Base-by-base conservation (phyloP, 2,888 invertebrate species). In the Meloe dianella region DNA sequence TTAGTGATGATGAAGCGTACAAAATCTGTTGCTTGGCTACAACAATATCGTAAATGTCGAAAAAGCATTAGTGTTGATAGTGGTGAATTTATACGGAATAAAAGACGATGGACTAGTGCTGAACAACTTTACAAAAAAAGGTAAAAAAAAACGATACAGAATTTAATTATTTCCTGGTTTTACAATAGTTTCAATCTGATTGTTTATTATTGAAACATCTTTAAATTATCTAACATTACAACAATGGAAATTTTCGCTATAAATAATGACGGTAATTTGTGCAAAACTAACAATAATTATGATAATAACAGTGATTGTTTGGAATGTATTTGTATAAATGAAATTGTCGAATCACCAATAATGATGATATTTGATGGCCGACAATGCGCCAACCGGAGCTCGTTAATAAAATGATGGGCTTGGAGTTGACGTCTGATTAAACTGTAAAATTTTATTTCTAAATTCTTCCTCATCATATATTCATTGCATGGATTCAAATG, bases 51-150 rank as follows among this genome's bases (percentile, higher is more conserved):
- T 63, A 69, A 68, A 54, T 60, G 66, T 56, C 71, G 71, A 35
- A 72, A 67, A 68, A 65, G 61, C 61, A 59, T 47, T 20, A 20
- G 8, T 47, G 47, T 20, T 47, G 47, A 47, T 47, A 47, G 47
- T 47, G 47, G 9, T 20, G 47, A 47, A 20, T 9, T 20, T 47
- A 9, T 54, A 12, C 27, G n/a, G 56, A 32, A 32, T 47, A 68
- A 61, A 32, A 54, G 73, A 17, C 67, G 66, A 20, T 72, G 72
- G 71, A 64, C 66, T 12, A 73, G 73, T 54, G 68, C 67, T 2
- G 73, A 73, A 22, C 70, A 72, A 38, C 68, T 72, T 24, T 66
- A 65, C 57, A 73, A 69, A 58, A 71, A 73, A 73, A 72, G 73
- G 72, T 73, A 72, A 64, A 29, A 9, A 14, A 58, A n/a, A n/a